Percentiles rank a stretch among this genome's conserved stretches.
These are phyloP conservation scores for Ichneumon xanthorius DNA, from an alignment of 2,888 invertebrate genomes.

Conservation along the genomic window DNA sequence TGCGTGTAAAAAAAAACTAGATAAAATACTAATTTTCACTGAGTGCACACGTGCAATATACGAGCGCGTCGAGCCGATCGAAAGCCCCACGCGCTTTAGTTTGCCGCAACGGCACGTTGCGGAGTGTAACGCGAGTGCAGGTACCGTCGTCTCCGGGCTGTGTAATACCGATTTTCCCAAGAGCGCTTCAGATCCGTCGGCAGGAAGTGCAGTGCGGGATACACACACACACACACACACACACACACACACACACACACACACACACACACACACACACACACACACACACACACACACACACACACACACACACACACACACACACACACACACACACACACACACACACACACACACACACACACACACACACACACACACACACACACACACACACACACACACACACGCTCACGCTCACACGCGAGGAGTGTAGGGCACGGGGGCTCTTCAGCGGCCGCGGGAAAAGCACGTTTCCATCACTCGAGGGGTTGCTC, in stretches of 20 bases:
- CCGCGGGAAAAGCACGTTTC: slow-evolving; percentile 32
- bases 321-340: too few species aligned
- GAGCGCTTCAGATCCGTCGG: slow-evolving; percentile 32
- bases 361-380: too few species aligned
- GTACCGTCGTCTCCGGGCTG: slow-evolving; percentile 36
- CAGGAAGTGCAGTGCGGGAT: slow-evolving; percentile 7
- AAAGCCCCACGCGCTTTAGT: slow-evolving; percentile 9
- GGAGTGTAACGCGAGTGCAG: slow-evolving; percentile 1
- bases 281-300: too few species aligned
- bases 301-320: too few species aligned
- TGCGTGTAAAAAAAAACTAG: neutral
- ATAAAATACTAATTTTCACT: neutral
- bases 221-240: too few species aligned
- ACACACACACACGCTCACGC: too few species aligned
- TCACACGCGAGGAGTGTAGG: too few species aligned
- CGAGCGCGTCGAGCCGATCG: slow-evolving; percentile 15
- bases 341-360: too few species aligned
- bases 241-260: too few species aligned
- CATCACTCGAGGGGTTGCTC: slow-evolving; percentile 19
- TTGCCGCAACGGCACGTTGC: neutral
- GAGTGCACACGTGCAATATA: neutral
- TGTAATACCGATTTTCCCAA: slow-evolving; percentile 42
- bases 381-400: too few species aligned
- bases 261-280: too few species aligned
- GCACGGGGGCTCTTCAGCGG: neutral